phyloP scores from a whole-genome alignment of 2,888 invertebrate genomes.

The Polyommatus icarus region DNA sequence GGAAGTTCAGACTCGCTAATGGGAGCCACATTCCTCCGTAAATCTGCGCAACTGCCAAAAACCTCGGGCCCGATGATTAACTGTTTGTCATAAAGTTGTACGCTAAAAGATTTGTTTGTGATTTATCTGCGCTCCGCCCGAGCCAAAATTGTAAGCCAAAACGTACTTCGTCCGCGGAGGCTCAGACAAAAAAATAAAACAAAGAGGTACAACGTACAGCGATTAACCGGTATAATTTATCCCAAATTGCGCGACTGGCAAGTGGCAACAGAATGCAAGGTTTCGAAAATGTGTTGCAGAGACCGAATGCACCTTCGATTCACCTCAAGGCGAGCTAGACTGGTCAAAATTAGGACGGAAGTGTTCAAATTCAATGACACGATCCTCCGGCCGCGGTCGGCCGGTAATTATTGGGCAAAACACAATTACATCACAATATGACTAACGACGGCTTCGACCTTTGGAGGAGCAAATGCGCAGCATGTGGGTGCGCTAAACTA shows the following conservation, averaged over 20 bases:
- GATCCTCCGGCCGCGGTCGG: slow-evolving; percentile 3
- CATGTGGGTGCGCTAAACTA: background rate
- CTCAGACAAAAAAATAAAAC: slow-evolving; percentile 4
- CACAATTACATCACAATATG: slow-evolving; percentile 28
- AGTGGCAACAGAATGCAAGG: background rate
- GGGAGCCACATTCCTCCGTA: slow-evolving; percentile 3
- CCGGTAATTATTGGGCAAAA: slow-evolving; percentile 19
- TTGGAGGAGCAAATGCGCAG: background rate
- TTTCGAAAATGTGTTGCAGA: background rate
- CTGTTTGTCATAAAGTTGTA: slow-evolving; percentile 23
- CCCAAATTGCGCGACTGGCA: background rate
- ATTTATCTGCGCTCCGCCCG: slow-evolving; percentile 10
- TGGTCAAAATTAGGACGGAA: slow-evolving; percentile 29
- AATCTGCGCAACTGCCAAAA: slow-evolving; percentile 16
- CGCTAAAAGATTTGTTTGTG: slow-evolving; percentile 2
- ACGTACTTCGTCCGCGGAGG: background rate
- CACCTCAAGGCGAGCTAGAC: slow-evolving; percentile 15
- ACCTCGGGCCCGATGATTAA: slow-evolving; percentile 15
- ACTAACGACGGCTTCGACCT: slow-evolving; percentile 17
- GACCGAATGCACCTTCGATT: slow-evolving; percentile 11
- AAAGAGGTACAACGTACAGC: slow-evolving; percentile 6
- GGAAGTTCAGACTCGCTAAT: background rate
- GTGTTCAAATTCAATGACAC: slow-evolving; percentile 24
- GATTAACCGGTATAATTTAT: background rate
- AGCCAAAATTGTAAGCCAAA: slow-evolving; percentile 13